These are phyloP conservation scores for Dendrolimus kikuchii DNA, from an alignment of 1,140 invertebrate species.

Conservation along the genomic window DNA sequence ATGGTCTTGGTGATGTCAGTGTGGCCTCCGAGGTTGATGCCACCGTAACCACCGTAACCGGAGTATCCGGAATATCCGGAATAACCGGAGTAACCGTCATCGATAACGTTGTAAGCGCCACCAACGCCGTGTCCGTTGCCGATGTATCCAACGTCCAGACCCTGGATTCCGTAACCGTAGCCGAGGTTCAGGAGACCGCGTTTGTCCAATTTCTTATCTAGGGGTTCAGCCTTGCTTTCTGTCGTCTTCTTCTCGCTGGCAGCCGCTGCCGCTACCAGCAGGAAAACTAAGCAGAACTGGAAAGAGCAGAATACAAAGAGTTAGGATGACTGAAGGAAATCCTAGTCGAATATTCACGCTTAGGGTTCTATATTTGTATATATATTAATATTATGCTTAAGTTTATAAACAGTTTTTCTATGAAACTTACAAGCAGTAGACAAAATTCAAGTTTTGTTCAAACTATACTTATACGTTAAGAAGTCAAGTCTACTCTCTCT, in stretches of 20 bases:
- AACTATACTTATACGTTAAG: no score
- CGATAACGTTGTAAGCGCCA: constrained; percentile 74
- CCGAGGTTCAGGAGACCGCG: constrained; percentile 74
- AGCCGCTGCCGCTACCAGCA: constrained; percentile 79
- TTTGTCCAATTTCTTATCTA: constrained; percentile 75
- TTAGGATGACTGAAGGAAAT: no score
- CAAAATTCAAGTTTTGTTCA: no score
- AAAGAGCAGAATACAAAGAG: constrained; percentile 27
- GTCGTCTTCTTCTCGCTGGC: constrained; percentile 76
- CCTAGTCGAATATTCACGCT: no score
- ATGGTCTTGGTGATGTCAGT: constrained; percentile 80
- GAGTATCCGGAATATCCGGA: constrained; percentile 17
- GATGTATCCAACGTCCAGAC: constrained; percentile 77
- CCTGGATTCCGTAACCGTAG: constrained; percentile 74
- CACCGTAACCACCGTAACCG: constrained; percentile 44
- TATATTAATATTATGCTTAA: no score
- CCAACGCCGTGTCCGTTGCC: constrained; percentile 76
- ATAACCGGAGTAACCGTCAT: constrained; percentile 46
- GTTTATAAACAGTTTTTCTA: no score
- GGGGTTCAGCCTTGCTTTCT: constrained; percentile 74
- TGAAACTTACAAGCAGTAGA: no score
- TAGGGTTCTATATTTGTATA: no score
- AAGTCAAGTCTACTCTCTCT: no score
- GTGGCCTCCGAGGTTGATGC: constrained; percentile 66
- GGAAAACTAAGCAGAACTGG: constrained; percentile 80